Evolutionary conservation across 2,888 invertebrate genomes (phyloP), one percentile per base, ranked within the genome.

Genomic region (Loripinus fragilis): DNA sequence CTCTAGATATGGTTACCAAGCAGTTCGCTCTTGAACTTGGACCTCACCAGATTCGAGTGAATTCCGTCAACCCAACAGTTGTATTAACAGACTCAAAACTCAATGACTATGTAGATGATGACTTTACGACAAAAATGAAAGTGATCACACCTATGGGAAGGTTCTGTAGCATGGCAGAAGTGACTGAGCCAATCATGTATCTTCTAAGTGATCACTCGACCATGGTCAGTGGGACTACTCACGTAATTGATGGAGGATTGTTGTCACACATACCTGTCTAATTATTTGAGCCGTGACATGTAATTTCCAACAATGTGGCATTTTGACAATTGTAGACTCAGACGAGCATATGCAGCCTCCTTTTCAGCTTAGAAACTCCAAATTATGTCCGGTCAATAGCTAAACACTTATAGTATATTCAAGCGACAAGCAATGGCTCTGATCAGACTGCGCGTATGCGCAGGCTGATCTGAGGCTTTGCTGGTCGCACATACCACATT

Each of bases 131-230:
- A 7, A 52, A 25, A 17, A 8, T 52, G 52, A 52, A 52, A 23
- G 23, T 25, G 3, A 12, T 52, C 7, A 52, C 52, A 52, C 52
- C 52, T 52, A 52, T 52, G 52, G 52, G 52, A 52, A 52, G 52
- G 25, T 52, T 52, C n/a, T 52, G 52, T 23, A n/a, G 5, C 7
- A 2, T 52, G n/a, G 5, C 2, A 52, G 52, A 52, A 15, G 23
- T n/a, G 25, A 15, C 25, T 8, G 52, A 25, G 8, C 52, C 52
- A 10, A 52, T 52, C 12, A 23, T 52, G 52, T 52, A 52, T 15
- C n/a, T 52, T 52, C 52, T 52, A 5, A 52, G 52, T 25, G 52
- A 52, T 25, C 15, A 15, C 25, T 52, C 52, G 12, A 52, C 52
- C 52, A 52, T 52, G 52, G 52, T 52, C 8, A 52, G 20, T 25